Base-by-base conservation (phyloP, 2,888 invertebrate genomes). In the Chrysodeixis includens region DNA sequence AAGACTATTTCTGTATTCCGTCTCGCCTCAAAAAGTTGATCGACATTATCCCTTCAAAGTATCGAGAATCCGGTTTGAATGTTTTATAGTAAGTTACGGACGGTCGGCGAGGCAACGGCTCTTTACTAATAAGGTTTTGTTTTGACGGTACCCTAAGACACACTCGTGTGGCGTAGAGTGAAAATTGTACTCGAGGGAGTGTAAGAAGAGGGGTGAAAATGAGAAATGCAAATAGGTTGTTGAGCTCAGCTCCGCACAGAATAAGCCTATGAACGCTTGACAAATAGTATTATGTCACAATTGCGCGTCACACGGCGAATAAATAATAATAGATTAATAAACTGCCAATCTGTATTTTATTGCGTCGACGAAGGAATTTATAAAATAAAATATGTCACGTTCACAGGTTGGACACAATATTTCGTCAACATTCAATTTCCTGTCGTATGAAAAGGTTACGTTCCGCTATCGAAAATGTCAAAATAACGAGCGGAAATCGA, bases 201-300 rank as follows among this genome's bases (percentile, higher is more conserved):
- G 83, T 85, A 86, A 86, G 86, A 86, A 83, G 89, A 88, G 90
- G 91, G 92, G 90, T 85, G 91, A 88, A 93, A 93, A 93, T 93
- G 92, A 92, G 92, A 93, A 92, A 93, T 93, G 93, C 92, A 93
- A 93, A 93, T 93, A 90, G 86, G 88, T 86, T 88, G 90, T 89
- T 89, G 90, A 91, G 90, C 86, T 87, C 86, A 84, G 85, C 86
- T 83, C 79, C 83, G 83, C 83, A 78, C 82, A 82, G 86, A 90
- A 90, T 91, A 92, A 92, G 90, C 90, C 89, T 86, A 89, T 88
- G 89, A 92, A 88, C 85, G 87, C 85, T 84, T 90, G 88, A 92
- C 91, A 92, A 93, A 91, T 90, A 91, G 86, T 86, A 90, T 90
- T 87, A 89, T 84, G 81, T 84, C 80, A 84, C 86, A 87, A 90